Evolutionary conservation across 64 coral and sea anemone genomes (phyloP), one percentile per base, ranked within the genome.

Genomic region (Acropora tenuis): DNA sequence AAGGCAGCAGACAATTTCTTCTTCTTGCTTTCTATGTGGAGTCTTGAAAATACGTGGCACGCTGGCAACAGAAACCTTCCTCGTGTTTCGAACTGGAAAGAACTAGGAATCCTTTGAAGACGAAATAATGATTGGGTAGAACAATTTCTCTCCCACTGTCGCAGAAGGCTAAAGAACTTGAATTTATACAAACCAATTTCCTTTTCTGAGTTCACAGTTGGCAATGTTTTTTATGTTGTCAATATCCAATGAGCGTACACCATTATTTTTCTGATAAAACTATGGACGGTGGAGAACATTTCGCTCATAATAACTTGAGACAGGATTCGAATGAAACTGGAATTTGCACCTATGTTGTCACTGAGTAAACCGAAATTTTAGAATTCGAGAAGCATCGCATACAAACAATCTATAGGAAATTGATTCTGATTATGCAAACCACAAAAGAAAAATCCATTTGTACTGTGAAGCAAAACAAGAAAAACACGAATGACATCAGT

Each of bases 361-460:
- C 41, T 15, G 41, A 43, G 12, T 11, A 12, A 8, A 43, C 3
- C 44, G 41, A 16, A 43, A 47, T 7, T 0, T 63, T 17, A 7
- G 59, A 12, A 40, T 67, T 47, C 47, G 10, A 49, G 46, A 50
- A 50, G 42, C 75, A 42, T 78, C 16, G 5, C 4, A 77, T 16
- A 63, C 40, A 69, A 48, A 16, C 42, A 44, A 9, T 84, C 60
- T 8, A 84, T 63, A 10, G 61, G 66, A 65, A 84, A 69, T 69
- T 16, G 47, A 13, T 68, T 84, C 2, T 66, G 13, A 18, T 10
- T 19, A 12, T 63, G 61, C 43, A 45, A 48, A 63, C 15, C 52
- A 55, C 5, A 12, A 63, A 63, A 63, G 9, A 69, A 69, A 84
- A 84, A 84, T 69, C 6, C 18, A 84, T 68, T 69, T 69, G 44